These are phyloP conservation scores for Prionailurus viverrinus DNA, from an alignment of 2,113 vertebrate species.

Conservation along the genomic window DNA sequence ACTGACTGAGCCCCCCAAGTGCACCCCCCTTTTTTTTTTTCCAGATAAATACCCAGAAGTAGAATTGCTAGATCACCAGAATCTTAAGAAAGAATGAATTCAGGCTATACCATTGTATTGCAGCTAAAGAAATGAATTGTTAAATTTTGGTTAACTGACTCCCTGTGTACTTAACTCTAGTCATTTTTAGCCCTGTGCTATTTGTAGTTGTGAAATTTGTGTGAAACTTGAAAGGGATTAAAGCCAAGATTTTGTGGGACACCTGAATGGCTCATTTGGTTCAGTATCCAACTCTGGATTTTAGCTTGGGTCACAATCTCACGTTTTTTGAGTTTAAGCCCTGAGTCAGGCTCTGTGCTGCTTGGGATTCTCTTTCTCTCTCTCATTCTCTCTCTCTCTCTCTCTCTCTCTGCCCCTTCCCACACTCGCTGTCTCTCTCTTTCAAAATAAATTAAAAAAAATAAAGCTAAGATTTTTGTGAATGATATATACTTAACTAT, in stretches of 20 bases:
- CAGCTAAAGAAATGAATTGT: slow-evolving; percentile 25
- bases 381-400: too few species aligned
- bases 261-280: too few species aligned
- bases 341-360: too few species aligned
- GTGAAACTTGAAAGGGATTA: slow-evolving; percentile 37
- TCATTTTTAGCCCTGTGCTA: background rate
- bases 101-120: background rate
- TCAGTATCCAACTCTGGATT: too few species aligned
- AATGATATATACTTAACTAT: background rate
- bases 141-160: slow-evolving; percentile 39
- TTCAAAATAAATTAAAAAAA: too few species aligned
- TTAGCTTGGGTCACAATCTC: too few species aligned
- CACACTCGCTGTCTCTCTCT: too few species aligned
- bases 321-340: too few species aligned
- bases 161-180: background rate
- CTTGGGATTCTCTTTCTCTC: too few species aligned
- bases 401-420: too few species aligned
- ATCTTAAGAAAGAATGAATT: slow-evolving; percentile 60
- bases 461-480: slow-evolving; percentile 51
- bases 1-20: too few species aligned
- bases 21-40: background rate
- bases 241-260: slow-evolving; percentile 28
- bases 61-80: background rate
- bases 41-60: background rate
- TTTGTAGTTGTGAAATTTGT: slow-evolving; percentile 52